phyloP scores from a whole-genome alignment of 2,113 vertebrate genomes.

The Cyanoderma ruficeps region DNA sequence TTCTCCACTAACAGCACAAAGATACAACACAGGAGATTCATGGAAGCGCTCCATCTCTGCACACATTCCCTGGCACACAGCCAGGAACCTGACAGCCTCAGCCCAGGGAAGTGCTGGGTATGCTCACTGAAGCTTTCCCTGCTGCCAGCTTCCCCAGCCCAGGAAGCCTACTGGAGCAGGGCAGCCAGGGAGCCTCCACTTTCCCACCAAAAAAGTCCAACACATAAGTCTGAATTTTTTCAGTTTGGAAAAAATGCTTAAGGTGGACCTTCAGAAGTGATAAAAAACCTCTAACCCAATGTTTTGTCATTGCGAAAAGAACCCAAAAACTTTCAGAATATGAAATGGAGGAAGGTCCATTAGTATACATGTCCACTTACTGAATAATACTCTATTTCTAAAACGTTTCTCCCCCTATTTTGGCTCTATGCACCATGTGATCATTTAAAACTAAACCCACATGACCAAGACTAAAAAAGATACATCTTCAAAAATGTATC shows the following conservation, averaged over 20 bases:
- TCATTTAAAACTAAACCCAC: background rate
- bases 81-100: background rate
- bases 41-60: background rate
- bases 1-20: background rate
- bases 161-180: background rate
- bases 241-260: background rate
- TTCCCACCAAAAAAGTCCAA: background rate
- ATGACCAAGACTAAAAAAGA: background rate
- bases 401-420: background rate
- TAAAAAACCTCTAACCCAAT: background rate
- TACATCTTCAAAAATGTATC: background rate
- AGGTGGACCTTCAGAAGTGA: background rate
- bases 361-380: background rate
- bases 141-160: background rate
- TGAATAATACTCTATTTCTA: background rate
- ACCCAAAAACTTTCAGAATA: background rate
- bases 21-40: background rate
- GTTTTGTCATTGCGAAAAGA: background rate
- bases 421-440: background rate
- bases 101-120: background rate
- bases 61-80: background rate
- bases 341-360: background rate
- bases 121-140: background rate
- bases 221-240: background rate
- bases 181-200: fast-evolving